phyloP scores from a whole-genome alignment of 2,888 invertebrate genomes.

The Parnassius orleans region DNA sequence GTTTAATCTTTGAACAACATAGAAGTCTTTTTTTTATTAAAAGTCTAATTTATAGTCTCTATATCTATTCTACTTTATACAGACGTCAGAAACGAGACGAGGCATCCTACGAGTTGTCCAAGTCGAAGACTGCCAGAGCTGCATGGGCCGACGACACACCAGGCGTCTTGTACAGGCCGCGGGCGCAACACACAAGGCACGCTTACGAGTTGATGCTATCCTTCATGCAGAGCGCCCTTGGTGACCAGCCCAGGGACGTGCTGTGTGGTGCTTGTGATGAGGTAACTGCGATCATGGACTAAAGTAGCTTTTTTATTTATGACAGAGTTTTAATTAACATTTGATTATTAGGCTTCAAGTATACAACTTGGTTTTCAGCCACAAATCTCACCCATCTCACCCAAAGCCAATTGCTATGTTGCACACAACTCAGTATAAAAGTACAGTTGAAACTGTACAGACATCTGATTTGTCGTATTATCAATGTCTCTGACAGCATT shows the following conservation, averaged over 20 bases:
- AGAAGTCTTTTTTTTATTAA: background rate
- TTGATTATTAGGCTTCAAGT: no score
- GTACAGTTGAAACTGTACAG: no score
- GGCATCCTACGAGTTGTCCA: slow-evolving; percentile 93
- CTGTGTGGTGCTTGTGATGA: slow-evolving; percentile 99
- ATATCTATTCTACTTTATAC: slow-evolving; percentile 11
- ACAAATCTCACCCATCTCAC: no score
- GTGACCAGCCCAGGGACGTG: slow-evolving; percentile 98
- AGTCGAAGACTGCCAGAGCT: slow-evolving; percentile 92
- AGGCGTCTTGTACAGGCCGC: slow-evolving; percentile 96
- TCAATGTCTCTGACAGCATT: no score
- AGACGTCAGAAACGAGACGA: slow-evolving; percentile 95
- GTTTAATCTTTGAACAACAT: no score
- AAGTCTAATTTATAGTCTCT: background rate
- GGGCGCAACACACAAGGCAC: slow-evolving; percentile 98
- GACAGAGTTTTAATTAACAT: no score
- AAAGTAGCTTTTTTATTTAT: no score
- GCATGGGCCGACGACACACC: slow-evolving; percentile 95
- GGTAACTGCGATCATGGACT: slow-evolving; percentile 51
- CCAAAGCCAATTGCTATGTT: no score
- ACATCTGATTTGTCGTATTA: no score
- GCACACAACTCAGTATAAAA: no score
- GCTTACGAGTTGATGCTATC: slow-evolving; percentile 97
- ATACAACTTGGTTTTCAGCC: no score
- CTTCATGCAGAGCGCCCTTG: slow-evolving; percentile 97